These are phyloP conservation scores for Chlorocebus sabaeus DNA, from an alignment of 2,113 vertebrate species.

Conservation along the genomic window DNA sequence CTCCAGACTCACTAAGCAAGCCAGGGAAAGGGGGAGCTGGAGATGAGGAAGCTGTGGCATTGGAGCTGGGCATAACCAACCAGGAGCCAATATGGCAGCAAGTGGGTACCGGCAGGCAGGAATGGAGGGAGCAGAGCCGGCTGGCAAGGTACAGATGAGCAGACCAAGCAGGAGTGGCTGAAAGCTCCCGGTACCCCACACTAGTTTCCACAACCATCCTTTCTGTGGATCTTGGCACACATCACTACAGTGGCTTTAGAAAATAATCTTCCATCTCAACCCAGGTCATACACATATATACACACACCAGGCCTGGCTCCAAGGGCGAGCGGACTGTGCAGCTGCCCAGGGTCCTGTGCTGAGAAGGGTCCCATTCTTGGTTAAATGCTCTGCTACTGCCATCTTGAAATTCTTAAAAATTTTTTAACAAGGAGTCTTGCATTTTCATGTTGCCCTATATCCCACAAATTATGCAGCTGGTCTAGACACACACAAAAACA, in stretches of 20 bases:
- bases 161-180: neutral
- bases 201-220: neutral
- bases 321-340: fast-evolving
- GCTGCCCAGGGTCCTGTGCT: fast-evolving
- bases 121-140: neutral
- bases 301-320: neutral
- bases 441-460: neutral
- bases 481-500: neutral
- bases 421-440: neutral
- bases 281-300: neutral
- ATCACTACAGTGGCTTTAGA: neutral
- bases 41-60: neutral
- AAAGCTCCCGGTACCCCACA: fast-evolving
- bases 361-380: neutral
- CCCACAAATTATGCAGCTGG: neutral
- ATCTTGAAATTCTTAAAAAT: neutral
- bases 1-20: neutral
- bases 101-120: fast-evolving
- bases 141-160: neutral
- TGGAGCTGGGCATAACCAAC: neutral
- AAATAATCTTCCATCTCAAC: neutral
- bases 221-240: neutral
- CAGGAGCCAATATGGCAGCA: neutral
- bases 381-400: neutral
- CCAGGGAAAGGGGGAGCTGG: neutral